Evolutionary conservation across 2,888 invertebrate genomes (phyloP), one percentile per base, ranked within the genome.

Genomic region (Acleris cristana): DNA sequence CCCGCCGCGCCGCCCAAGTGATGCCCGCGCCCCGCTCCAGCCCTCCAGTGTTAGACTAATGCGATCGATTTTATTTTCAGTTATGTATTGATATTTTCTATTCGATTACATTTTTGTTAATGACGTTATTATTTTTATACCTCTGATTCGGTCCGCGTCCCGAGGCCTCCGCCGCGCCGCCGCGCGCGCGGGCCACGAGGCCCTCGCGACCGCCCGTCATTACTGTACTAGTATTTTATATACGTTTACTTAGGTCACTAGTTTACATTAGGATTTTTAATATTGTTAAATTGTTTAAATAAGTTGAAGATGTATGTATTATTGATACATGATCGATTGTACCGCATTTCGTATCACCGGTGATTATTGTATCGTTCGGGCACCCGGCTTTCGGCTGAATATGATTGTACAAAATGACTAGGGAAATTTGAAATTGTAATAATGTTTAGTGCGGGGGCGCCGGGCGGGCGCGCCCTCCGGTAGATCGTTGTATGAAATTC

Each of bases 281-380:
- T 89, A 88, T 89, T 88, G 89, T 91, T 90, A 87, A 89, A 90
- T 90, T 88, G 89, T 91, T 91, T 91, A 85, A 86, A 88, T 91
- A 90, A 91, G 90, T 91, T 91, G 82, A 87, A 89, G 87, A 90
- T 89, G 88, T 91, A 89, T 88, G 90, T 89, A 87, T 87, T 85
- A 85, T 87, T 86, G 86, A 87, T 81, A 86, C 88, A 87, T 83
- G 89, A 84, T 85, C 85, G 88, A 86, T 84, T 83, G 88, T 87
- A 85, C 83, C 85, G 88, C 89, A 82, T 87, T 86, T 87, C 83
- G 82, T 82, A 84, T 84, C 85, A 84, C 89, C 88, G 87, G 69
- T 62, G 63, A 55, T 23, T 61, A 75, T 80, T 86, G 86, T 87
- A 87, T 83, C 80, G 76, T 85, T 87, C 87, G 88, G 88, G 87